Evolutionary conservation across 1,140 invertebrate species (phyloP).

Genomic region (Meteorus sp.): DNA sequence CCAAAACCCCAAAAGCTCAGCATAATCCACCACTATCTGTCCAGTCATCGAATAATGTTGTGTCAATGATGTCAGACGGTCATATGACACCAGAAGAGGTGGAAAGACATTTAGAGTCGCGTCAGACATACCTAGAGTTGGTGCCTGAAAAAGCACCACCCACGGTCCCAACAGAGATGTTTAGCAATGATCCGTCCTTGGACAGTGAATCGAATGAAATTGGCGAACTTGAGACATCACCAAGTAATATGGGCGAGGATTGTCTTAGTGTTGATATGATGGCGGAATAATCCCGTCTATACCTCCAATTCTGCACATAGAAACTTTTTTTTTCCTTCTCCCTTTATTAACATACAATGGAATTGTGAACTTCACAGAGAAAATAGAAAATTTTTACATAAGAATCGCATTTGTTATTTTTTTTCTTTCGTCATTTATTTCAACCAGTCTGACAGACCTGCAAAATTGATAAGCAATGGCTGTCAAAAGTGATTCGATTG

Average conservation of each 20-base stretch:
- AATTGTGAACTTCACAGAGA: slow-evolving; percentile 4
- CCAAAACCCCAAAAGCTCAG: slow-evolving; percentile 49
- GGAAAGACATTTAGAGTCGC: slow-evolving; percentile 84
- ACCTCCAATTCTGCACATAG: slow-evolving; percentile 23
- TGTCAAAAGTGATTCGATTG: slow-evolving; percentile 19
- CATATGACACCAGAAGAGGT: slow-evolving; percentile 91
- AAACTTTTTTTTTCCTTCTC: slow-evolving; percentile 8
- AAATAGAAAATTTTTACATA: slow-evolving; percentile 11
- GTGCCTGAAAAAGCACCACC: slow-evolving; percentile 82
- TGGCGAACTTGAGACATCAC: slow-evolving; percentile 75
- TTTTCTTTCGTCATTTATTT: background rate
- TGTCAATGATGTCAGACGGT: slow-evolving; percentile 67
- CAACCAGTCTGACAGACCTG: background rate
- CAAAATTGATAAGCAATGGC: background rate
- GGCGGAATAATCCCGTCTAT: slow-evolving; percentile 42
- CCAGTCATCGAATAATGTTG: slow-evolving; percentile 45
- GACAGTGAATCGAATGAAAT: slow-evolving; percentile 83
- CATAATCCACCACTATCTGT: slow-evolving; percentile 41
- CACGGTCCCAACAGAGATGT: slow-evolving; percentile 89
- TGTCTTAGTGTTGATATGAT: slow-evolving; percentile 68
- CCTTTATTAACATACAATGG: slow-evolving; percentile 15
- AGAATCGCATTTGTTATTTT: background rate
- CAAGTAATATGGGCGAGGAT: slow-evolving; percentile 71
- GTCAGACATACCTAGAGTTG: slow-evolving; percentile 79
- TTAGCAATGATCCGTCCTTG: slow-evolving; percentile 85